Conservation (phyloP, 2,888 invertebrate genomes). For the Habroteleia sp. region DNA sequence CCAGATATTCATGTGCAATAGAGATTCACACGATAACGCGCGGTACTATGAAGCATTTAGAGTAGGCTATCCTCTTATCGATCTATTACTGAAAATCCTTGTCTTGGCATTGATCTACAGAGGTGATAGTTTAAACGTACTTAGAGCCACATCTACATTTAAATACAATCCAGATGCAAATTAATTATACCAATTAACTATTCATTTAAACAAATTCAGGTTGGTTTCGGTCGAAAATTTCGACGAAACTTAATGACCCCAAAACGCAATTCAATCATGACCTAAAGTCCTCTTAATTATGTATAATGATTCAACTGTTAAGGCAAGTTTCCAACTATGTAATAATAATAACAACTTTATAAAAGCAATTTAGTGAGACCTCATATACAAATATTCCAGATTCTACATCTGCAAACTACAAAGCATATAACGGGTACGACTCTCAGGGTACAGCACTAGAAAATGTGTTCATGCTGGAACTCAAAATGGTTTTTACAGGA, state of each 20-base stretch:
- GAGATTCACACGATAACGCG: slow-evolving; percentile 37
- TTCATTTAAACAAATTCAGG: slow-evolving; percentile 20
- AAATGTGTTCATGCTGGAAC: slow-evolving; percentile 44
- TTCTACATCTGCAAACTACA: slow-evolving; percentile 20
- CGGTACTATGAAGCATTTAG: slow-evolving; percentile 27
- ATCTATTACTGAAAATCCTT: slow-evolving; percentile 42
- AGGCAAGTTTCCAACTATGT: not conserved
- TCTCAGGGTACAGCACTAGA: slow-evolving; percentile 7
- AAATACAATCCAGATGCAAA: slow-evolving; percentile 40
- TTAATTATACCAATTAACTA: slow-evolving; percentile 21
- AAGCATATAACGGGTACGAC: no score
- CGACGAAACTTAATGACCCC: not conserved
- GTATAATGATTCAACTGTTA: no score
- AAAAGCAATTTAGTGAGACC: slow-evolving; percentile 35
- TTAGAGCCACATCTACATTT: slow-evolving; percentile 34
- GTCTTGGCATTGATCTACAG: slow-evolving; percentile 22
- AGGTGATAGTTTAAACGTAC: slow-evolving; percentile 26
- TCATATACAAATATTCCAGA: slow-evolving; percentile 17
- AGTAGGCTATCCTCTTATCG: slow-evolving; percentile 35
- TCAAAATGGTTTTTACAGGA: slow-evolving; percentile 45
- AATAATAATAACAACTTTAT: slow-evolving; percentile 26
- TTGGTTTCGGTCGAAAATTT: not conserved
- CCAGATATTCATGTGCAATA: slow-evolving; percentile 20
- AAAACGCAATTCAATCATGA: not conserved
- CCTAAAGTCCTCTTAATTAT: slow-evolving; percentile 4